Evolutionary conservation across 1,140 invertebrate genomes (phyloP).

Genomic region (Dolichoris vasculosae): DNA sequence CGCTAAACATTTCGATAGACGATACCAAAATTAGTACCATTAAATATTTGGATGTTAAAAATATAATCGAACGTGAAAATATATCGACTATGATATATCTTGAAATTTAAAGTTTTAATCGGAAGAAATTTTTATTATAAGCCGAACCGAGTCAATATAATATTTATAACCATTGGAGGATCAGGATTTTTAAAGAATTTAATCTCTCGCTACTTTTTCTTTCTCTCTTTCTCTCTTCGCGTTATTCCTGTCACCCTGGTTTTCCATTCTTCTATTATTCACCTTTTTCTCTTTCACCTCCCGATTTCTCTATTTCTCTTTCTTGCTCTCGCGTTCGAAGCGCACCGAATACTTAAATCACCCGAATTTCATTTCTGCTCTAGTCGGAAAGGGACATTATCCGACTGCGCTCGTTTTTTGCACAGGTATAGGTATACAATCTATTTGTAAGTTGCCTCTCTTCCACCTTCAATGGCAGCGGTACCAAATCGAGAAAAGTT

Average conservation of each 20-base stretch:
- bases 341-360: constrained; percentile 68
- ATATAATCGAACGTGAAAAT: too few species aligned
- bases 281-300: neutral
- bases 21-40: too few species aligned
- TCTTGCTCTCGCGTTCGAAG: neutral
- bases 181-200: constrained; percentile 2
- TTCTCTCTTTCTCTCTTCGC: neutral
- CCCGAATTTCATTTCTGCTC: constrained; percentile 71
- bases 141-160: neutral
- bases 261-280: neutral
- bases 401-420: constrained; percentile 13
- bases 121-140: too few species aligned
- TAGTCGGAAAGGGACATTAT: constrained; percentile 62
- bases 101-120: too few species aligned
- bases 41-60: too few species aligned
- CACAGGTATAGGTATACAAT: neutral
- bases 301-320: neutral
- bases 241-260: neutral
- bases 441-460: neutral
- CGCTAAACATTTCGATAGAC: too few species aligned
- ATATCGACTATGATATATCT: too few species aligned
- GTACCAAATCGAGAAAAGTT: constrained; percentile 56
- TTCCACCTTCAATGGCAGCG: neutral
- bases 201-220: constrained; percentile 7
- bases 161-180: neutral